phyloP scores from a whole-genome alignment of 2,888 invertebrate genomes.

The Drosophila meridiana region DNA sequence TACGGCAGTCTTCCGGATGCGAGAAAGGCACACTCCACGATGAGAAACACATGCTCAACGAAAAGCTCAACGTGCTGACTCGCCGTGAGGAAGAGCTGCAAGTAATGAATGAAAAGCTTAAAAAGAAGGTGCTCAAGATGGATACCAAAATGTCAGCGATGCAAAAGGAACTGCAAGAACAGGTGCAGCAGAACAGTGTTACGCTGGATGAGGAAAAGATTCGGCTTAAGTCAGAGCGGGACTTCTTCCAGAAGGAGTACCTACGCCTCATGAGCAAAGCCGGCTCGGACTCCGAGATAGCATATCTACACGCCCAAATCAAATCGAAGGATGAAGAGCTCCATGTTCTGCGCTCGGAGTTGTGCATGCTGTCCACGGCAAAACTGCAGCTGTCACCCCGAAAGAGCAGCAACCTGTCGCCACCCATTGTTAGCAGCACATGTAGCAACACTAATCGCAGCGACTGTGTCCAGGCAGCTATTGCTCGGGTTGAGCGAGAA shows the following conservation, averaged over 20 bases:
- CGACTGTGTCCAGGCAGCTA: slow-evolving; percentile 83
- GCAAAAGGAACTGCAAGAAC: slow-evolving; percentile 59
- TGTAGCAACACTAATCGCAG: slow-evolving; percentile 50
- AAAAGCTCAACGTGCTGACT: slow-evolving; percentile 87
- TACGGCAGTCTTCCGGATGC: slow-evolving; percentile 28
- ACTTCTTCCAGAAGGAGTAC: slow-evolving; percentile 85
- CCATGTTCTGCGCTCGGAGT: slow-evolving; percentile 72
- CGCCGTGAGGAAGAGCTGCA: slow-evolving; percentile 87
- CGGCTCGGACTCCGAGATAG: slow-evolving; percentile 82
- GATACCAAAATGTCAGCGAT: slow-evolving; percentile 79
- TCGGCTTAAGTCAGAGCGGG: slow-evolving; percentile 82
- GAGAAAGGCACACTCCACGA: slow-evolving; percentile 71
- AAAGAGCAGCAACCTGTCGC: slow-evolving; percentile 38
- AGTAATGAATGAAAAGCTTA: slow-evolving; percentile 86
- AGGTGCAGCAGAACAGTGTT: slow-evolving; percentile 45
- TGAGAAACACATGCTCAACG: slow-evolving; percentile 87
- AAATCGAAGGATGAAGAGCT: slow-evolving; percentile 83
- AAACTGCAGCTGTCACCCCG: slow-evolving; percentile 45
- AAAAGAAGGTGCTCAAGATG: slow-evolving; percentile 86
- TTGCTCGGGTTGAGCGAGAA: slow-evolving; percentile 85
- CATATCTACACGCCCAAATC: slow-evolving; percentile 82
- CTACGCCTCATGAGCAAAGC: slow-evolving; percentile 79
- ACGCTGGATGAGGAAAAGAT: slow-evolving; percentile 82
- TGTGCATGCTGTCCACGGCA: slow-evolving; percentile 48
- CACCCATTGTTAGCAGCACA: slow-evolving; percentile 36